These are phyloP conservation scores for Eulithis prunata DNA, from an alignment of 2,888 invertebrate genomes.

Conservation along the genomic window DNA sequence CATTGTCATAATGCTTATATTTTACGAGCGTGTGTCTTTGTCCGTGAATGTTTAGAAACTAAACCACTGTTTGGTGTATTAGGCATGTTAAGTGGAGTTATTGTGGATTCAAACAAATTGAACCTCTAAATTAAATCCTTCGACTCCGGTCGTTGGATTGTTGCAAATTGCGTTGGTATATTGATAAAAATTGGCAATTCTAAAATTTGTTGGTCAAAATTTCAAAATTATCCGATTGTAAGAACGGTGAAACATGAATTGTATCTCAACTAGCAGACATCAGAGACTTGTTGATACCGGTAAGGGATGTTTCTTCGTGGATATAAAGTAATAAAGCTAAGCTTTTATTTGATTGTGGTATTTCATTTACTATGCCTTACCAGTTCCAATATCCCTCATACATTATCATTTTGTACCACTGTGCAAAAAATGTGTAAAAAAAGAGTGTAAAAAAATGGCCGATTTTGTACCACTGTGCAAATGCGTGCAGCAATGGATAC, in stretches of 20 bases:
- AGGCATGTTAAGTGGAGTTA: slow-evolving; percentile 70
- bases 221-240: slow-evolving; percentile 70
- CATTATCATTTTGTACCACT: too few species aligned
- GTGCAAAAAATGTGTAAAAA: too few species aligned
- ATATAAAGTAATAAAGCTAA: slow-evolving; percentile 90
- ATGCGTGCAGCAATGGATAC: too few species aligned
- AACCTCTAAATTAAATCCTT: slow-evolving; percentile 63
- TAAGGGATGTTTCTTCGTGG: slow-evolving; percentile 86
- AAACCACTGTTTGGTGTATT: slow-evolving; percentile 81
- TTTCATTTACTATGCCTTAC: slow-evolving; percentile 64
- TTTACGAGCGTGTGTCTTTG: slow-evolving; percentile 85
- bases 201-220: slow-evolving; percentile 73
- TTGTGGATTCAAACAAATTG: slow-evolving; percentile 67
- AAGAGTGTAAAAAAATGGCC: too few species aligned
- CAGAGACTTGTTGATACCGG: slow-evolving; percentile 78
- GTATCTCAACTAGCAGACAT: slow-evolving; percentile 72
- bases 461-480: too few species aligned
- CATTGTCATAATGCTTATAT: slow-evolving; percentile 85
- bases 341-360: slow-evolving; percentile 86
- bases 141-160: slow-evolving; percentile 49
- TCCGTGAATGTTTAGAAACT: slow-evolving; percentile 82
- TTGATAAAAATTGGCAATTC: slow-evolving; percentile 70
- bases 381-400: neutral
- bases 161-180: slow-evolving; percentile 66
- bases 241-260: slow-evolving; percentile 67